These are phyloP conservation scores for Thymelicus acteon DNA, from an alignment of 2,888 invertebrate genomes.

Conservation along the genomic window DNA sequence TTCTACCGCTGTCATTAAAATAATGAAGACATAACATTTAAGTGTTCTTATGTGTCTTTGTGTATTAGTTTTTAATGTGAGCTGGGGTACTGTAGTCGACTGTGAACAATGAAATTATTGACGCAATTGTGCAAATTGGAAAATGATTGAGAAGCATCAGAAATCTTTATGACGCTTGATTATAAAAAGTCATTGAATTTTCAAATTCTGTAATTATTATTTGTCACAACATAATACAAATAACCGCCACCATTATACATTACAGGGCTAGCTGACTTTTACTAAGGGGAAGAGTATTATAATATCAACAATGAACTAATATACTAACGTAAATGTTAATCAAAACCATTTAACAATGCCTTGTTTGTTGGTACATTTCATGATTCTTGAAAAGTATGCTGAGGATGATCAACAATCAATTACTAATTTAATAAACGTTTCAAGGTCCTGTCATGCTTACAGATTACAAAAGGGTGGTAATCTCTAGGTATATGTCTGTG, in stretches of 20 bases:
- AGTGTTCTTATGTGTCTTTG: not conserved
- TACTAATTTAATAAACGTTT: too few species aligned
- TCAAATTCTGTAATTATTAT: not conserved
- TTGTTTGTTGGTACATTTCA: not conserved
- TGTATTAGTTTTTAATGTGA: too few species aligned
- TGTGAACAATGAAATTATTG: too few species aligned
- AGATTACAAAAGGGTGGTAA: not conserved
- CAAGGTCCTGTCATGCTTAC: not conserved
- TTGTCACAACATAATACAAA: not conserved
- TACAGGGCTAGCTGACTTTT: conserved; percentile 43
- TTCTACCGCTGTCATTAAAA: not conserved
- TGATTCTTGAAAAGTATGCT: not conserved
- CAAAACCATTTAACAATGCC: conserved; percentile 23
- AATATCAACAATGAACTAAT: not conserved
- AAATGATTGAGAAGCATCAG: too few species aligned
- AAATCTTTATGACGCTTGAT: too few species aligned
- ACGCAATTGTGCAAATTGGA: too few species aligned
- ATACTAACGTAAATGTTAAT: too few species aligned
- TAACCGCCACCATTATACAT: not conserved
- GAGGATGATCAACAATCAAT: not conserved
- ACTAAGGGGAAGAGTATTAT: conserved; percentile 42
- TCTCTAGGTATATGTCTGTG: too few species aligned
- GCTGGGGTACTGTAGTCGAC: too few species aligned
- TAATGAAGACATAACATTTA: conserved; percentile 2
- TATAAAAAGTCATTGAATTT: too few species aligned